A percentile compares a stretch with the other conserved stretches of the same genome.
These are phyloP conservation scores for Coendou prehensilis DNA, from an alignment of 2,797 vertebrate species.

Conservation along the genomic window DNA sequence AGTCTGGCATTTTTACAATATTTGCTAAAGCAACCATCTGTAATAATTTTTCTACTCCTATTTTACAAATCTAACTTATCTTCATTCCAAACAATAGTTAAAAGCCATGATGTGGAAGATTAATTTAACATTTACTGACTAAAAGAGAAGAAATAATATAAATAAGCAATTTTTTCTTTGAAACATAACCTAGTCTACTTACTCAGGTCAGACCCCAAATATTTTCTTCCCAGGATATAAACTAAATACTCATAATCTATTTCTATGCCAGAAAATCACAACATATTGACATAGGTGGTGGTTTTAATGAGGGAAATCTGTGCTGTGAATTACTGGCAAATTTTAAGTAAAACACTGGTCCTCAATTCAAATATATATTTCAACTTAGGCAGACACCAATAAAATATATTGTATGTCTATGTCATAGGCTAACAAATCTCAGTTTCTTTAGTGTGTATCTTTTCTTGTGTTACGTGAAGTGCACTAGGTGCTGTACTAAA, in stretches of 20 bases:
- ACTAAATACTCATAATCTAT: neutral
- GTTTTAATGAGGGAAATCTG: conserved; percentile 67
- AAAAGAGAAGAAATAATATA: conserved; percentile 47
- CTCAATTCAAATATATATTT: conserved; percentile 14
- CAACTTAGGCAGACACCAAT: neutral
- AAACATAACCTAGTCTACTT: conserved; percentile 60
- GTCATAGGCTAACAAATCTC: neutral
- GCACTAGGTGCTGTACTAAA: neutral
- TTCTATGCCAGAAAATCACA: conserved; percentile 2
- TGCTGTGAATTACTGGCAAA: conserved; percentile 44
- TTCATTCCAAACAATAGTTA: conserved; percentile 63
- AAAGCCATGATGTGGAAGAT: conserved; percentile 47
- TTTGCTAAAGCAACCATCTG: conserved; percentile 76
- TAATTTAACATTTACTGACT: conserved; percentile 47
- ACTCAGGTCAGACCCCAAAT: conserved; percentile 31
- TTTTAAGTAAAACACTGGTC: conserved; percentile 51
- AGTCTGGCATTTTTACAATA: conserved; percentile 65
- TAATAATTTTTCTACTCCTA: conserved; percentile 48
- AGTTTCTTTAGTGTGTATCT: neutral
- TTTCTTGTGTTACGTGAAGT: neutral
- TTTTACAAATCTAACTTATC: conserved; percentile 64
- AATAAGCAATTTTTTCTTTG: conserved; percentile 57
- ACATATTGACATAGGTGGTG: conserved; percentile 19
- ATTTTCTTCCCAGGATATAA: conserved; percentile 39
- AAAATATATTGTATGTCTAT: neutral